Evolutionary conservation across 2,113 vertebrate species (phyloP), one percentile per base, ranked within the genome.

Genomic region (Ailuropoda melanoleuca): DNA sequence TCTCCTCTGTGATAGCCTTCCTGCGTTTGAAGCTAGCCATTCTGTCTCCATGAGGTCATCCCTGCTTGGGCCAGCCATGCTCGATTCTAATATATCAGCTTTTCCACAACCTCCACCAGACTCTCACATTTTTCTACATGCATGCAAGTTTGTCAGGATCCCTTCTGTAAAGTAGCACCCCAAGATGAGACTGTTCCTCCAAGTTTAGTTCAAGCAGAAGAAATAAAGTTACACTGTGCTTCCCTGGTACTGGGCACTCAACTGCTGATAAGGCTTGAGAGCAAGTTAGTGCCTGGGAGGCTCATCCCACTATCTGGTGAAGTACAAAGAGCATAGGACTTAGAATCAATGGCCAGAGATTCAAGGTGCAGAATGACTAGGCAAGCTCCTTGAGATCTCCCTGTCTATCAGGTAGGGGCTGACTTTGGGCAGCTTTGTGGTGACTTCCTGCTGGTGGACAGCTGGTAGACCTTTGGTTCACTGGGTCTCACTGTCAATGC

Each of bases 401-500:
- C 58, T 43, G 66, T 37, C 62, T 34, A 4, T 37, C n/a, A 10
- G 34, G 23, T 18, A 12, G 29, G 66, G 13, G 0, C 0, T 43
- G 34, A 75, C 55, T 8, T 58, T 1, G 0, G 50, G 39, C 29
- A 29, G 48, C n/a, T 3, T 14, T 37, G 26, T 39, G 43, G 6
- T 31, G 6, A 43, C 74, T 48, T 75, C 6, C n/a, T 66, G 15
- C 24, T 24, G 46, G 13, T 3, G 21, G 26, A 0, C 83, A 6
- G 12, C 1, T 3, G 13, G 14, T 0, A 62, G 11, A 31, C 23
- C 6, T 39, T 12, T 2, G 3, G 6, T 18, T n/a, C 53, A 13
- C 74, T n/a, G 17, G 62, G 43, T 24, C 53, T 93, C 53, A 50
- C 4, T 12, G 58, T 53, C n/a, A n/a, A 0, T 0, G 2, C 37